Base-by-base conservation (phyloP, 2,888 invertebrate genomes). In the Habroteleia sp. region DNA sequence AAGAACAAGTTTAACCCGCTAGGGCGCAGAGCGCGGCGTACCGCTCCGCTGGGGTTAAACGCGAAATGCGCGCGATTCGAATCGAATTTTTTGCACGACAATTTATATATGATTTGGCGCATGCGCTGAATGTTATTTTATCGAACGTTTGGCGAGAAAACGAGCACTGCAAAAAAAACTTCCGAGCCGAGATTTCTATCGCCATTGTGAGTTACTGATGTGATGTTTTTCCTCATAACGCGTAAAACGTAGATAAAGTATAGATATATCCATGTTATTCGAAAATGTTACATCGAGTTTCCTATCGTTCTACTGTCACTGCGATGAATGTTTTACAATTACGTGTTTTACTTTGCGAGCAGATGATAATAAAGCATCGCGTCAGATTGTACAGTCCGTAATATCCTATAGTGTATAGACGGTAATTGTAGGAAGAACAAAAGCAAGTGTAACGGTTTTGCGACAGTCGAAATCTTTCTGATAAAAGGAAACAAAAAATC, bases 241-340 rank as follows among this genome's bases (percentile, higher is more conserved):
- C 60, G 37, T 60, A 52, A 68, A 58, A 41, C 44, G 69, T 69
- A 69, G 60, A 60, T 50, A 35, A 60, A 60, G 10, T 42, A 69
- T 50, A 52, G 60, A 33, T 68, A 68, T 62, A 62, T 62, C 62
- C 44, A 62, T 60, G 69, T 69, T 69, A 60, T 60, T 69, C 52
- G 50, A 69, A 46, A 69, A 50, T 69, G 52, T 69, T 68, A 50
- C 68, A 68, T 41, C 68, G 68, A 68, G 68, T 58, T 58, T 68
- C 48, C 69, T 69, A 69, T 41, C 52, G 60, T 58, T 68, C 68
- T 20, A 50, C 58, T 50, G 58, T 50, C 58, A 50, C 50, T 60
- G 29, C 52, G 60, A 69, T 69, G 29, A 69, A 69, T 69, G 60
- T 69, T 60, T 69, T 69, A 58, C 68, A 29, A 68, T 58, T 48